Conservation (phyloP, 2,113 vertebrate species). For the Halichoerus grypus region DNA sequence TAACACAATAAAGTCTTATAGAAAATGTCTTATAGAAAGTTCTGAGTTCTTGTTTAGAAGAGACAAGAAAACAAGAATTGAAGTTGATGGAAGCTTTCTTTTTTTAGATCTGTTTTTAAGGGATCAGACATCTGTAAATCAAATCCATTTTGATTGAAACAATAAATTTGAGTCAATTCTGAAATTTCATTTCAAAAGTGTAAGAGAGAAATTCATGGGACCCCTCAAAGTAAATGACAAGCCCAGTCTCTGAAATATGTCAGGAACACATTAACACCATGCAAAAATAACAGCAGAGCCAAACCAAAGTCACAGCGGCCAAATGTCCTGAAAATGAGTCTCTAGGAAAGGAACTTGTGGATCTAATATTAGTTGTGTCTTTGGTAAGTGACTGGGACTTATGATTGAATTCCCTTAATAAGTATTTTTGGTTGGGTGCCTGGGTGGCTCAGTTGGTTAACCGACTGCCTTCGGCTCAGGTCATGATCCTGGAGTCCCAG, state of each 20-base stretch:
- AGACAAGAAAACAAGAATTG: slow-evolving; percentile 72
- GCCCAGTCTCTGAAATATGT: slow-evolving; percentile 79
- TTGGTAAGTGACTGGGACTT: slow-evolving; percentile 28
- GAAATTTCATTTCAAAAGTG: slow-evolving; percentile 82
- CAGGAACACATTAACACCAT: slow-evolving; percentile 79
- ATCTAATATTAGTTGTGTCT: slow-evolving; percentile 68
- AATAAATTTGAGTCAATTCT: slow-evolving; percentile 82
- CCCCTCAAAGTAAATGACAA: slow-evolving; percentile 81
- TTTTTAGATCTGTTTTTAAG: slow-evolving; percentile 80
- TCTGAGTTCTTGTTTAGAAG: slow-evolving; percentile 73
- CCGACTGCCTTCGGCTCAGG: too few relatives aligned
- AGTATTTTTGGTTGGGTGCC: not conserved
- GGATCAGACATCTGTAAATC: slow-evolving; percentile 82
- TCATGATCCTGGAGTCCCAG: too few relatives aligned
- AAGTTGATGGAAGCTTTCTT: slow-evolving; percentile 77
- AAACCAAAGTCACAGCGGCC: slow-evolving; percentile 71
- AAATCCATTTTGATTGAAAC: slow-evolving; percentile 82
- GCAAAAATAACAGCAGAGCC: slow-evolving; percentile 80
- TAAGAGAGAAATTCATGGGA: slow-evolving; percentile 78
- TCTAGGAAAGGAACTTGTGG: slow-evolving; percentile 44
- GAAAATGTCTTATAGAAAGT: slow-evolving; percentile 57
- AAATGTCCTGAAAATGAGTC: slow-evolving; percentile 75
- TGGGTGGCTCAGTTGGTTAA: too few relatives aligned
- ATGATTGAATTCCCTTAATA: slow-evolving; percentile 32
- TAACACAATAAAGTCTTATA: slow-evolving; percentile 79